phyloP scores from a whole-genome alignment of 2,888 invertebrate species.

The Metopia argyrocephala region DNA sequence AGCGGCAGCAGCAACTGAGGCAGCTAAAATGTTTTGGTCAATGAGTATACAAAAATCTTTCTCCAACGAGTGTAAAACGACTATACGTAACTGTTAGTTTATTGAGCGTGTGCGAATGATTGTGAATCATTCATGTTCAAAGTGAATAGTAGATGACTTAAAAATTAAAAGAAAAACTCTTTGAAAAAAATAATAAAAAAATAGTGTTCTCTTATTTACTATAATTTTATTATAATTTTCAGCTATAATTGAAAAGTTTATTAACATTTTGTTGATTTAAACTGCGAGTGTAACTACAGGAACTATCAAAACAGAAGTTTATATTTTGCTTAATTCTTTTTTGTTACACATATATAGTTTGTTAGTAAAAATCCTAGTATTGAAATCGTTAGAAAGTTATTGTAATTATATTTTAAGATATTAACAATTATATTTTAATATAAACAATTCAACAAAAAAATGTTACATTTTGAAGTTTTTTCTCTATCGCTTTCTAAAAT shows the following conservation, averaged over 20 bases:
- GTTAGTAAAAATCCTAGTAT: no score
- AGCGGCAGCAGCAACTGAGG: slow-evolving; percentile 4
- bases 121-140: slow-evolving; percentile 55
- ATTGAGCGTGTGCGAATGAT: neutral
- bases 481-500: no score
- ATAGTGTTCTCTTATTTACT: no score
- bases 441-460: no score
- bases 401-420: no score
- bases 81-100: neutral
- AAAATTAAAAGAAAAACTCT: neutral
- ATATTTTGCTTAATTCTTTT: no score
- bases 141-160: slow-evolving; percentile 45
- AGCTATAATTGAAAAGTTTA: slow-evolving; percentile 40
- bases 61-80: neutral
- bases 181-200: neutral
- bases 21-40: slow-evolving; percentile 21
- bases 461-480: no score
- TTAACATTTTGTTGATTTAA: slow-evolving; percentile 49
- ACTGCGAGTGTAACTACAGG: no score
- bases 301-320: no score
- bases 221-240: no score
- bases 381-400: no score
- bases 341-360: slow-evolving; percentile 21
- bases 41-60: neutral
- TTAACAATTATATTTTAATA: no score